These are phyloP conservation scores for Parotocinclus haroldoi DNA, from an alignment of 2,797 vertebrate genomes.

Conservation along the genomic window DNA sequence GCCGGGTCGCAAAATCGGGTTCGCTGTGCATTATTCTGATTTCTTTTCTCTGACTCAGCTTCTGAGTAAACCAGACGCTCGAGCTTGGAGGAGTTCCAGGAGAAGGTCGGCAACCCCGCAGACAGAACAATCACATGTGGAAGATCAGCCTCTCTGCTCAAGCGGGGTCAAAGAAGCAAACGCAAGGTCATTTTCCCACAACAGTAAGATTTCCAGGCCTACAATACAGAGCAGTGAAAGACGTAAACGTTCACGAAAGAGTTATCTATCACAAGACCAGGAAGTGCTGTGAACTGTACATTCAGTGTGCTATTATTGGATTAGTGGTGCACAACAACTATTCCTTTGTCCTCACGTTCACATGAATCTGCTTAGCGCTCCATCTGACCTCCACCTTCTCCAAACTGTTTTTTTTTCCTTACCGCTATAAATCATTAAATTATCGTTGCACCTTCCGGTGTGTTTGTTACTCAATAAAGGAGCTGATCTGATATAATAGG, in stretches of 20 bases:
- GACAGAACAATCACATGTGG: conserved; percentile 45
- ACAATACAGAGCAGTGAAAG: conserved; percentile 68
- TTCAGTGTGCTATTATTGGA: conserved; percentile 38
- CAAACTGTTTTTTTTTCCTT: no score
- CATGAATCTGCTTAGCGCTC: conserved; percentile 24
- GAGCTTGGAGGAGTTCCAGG: conserved; percentile 4
- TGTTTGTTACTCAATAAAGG: conserved; percentile 2
- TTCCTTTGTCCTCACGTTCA: conserved; percentile 35
- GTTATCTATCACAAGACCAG: conserved; percentile 44
- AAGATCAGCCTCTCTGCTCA: conserved; percentile 28
- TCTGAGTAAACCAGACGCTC: conserved; percentile 23
- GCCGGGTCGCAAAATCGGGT: conserved; percentile 19
- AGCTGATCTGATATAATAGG: no score
- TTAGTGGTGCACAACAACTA: conserved; percentile 34
- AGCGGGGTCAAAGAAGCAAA: conserved; percentile 52
- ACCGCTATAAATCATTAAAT: conserved; percentile 17
- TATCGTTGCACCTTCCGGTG: neutral
- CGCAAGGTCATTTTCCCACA: conserved; percentile 60
- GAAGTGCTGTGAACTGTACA: conserved; percentile 35
- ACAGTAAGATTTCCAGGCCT: conserved; percentile 50
- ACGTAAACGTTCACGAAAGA: conserved; percentile 46
- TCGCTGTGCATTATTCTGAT: conserved; percentile 23
- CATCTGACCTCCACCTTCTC: conserved; percentile 2
- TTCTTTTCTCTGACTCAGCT: conserved; percentile 42
- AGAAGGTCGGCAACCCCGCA: conserved; percentile 38